These are phyloP conservation scores for Boloria euphrosyne DNA, from an alignment of 2,888 invertebrate genomes.

Conservation along the genomic window DNA sequence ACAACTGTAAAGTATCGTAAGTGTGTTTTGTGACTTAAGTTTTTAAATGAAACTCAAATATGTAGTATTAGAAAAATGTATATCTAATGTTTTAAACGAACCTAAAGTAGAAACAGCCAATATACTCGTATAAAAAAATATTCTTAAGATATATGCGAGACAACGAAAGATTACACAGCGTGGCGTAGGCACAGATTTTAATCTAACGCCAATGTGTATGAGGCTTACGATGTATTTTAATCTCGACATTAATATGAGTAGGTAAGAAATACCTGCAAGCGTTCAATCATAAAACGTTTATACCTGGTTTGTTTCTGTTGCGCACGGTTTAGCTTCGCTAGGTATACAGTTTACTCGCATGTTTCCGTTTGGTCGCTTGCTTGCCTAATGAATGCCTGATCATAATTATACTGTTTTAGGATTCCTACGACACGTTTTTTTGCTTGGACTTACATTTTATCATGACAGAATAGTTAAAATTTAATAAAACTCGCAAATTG, in stretches of 20 bases:
- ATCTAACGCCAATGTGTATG: conserved; percentile 40
- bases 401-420: conserved; percentile 23
- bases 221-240: conserved; percentile 69
- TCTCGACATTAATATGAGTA: conserved; percentile 71
- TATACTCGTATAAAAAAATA: background rate
- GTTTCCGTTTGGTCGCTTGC: conserved; percentile 32
- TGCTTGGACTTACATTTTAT: too few species aligned
- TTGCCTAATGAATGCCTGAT: conserved; percentile 25
- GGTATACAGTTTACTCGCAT: conserved; percentile 29
- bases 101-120: too few species aligned
- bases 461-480: too few species aligned
- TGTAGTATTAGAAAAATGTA: background rate
- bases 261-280: conserved; percentile 72
- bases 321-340: conserved; percentile 51
- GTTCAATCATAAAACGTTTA: conserved; percentile 76
- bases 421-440: conserved; percentile 6
- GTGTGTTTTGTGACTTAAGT: too few species aligned
- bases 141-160: background rate
- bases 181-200: background rate
- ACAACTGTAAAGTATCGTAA: background rate
- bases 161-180: background rate
- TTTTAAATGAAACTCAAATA: too few species aligned
- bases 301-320: conserved; percentile 80
- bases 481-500: too few species aligned
- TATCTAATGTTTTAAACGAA: too few species aligned